Conservation (phyloP, 2,888 invertebrate genomes). For the Oasisia sp. region DNA sequence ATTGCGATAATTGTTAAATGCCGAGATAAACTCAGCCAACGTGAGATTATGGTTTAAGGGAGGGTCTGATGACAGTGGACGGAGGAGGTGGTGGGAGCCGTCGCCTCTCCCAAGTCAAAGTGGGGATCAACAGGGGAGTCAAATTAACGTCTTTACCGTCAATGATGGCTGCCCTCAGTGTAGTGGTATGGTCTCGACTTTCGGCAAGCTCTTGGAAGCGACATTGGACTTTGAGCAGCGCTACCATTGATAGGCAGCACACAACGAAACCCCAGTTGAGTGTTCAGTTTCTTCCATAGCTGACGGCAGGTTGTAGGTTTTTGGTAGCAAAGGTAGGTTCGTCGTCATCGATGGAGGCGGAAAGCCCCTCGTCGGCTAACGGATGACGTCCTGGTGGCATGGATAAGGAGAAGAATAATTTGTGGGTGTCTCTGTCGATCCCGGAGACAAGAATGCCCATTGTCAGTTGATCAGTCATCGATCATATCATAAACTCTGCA, state of each 20-base stretch:
- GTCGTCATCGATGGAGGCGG: neutral
- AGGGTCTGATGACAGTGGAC: neutral
- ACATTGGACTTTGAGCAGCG: no score
- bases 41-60: neutral
- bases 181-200: neutral
- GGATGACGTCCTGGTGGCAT: neutral
- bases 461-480: neutral
- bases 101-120: neutral
- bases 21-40: neutral
- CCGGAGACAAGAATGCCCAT: neutral
- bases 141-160: neutral
- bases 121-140: neutral
- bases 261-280: neutral
- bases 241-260: neutral
- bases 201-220: neutral
- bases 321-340: neutral
- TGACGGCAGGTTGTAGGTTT: neutral
- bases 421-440: neutral
- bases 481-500: neutral
- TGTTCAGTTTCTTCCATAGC: neutral
- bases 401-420: neutral
- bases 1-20: neutral
- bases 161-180: neutral
- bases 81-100: neutral
- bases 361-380: no score